phyloP scores from a whole-genome alignment of 2,888 invertebrate genomes.

The Poecilus cupreus region DNA sequence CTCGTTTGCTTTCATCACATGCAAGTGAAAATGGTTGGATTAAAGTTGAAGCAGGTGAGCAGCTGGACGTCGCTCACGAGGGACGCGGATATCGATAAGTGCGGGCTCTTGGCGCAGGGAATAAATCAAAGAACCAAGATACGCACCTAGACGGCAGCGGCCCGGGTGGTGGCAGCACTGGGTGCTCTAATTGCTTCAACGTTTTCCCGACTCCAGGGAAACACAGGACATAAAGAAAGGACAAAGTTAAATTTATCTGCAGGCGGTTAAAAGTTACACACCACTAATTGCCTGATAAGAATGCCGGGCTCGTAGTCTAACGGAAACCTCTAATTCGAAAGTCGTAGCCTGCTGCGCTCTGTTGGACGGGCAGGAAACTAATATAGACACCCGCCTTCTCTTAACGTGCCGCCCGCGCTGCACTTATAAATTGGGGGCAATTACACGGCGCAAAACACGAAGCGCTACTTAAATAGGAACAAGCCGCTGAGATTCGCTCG shows the following conservation, averaged over 20 bases:
- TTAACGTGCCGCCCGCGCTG: slow-evolving; percentile 35
- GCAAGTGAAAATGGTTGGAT: neutral
- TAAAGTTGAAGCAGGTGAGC: neutral
- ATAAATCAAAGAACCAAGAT: slow-evolving; percentile 44
- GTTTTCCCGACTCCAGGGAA: slow-evolving; percentile 48
- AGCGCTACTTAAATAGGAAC: slow-evolving; percentile 28
- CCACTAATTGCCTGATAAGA: slow-evolving; percentile 71
- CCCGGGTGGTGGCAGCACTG: neutral
- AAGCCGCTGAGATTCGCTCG: slow-evolving; percentile 37
- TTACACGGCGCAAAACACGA: slow-evolving; percentile 54
- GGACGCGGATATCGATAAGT: slow-evolving; percentile 9
- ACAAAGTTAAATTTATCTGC: slow-evolving; percentile 60
- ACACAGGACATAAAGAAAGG: slow-evolving; percentile 59
- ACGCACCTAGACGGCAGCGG: slow-evolving; percentile 3
- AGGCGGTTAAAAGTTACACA: slow-evolving; percentile 66
- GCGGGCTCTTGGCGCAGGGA: neutral
- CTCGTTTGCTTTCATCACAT: neutral
- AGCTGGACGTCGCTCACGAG: neutral
- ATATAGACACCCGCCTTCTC: slow-evolving; percentile 53
- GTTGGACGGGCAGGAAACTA: slow-evolving; percentile 55
- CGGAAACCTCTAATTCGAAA: slow-evolving; percentile 67
- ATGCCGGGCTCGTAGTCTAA: slow-evolving; percentile 68
- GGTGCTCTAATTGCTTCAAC: slow-evolving; percentile 49
- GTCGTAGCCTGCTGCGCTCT: slow-evolving; percentile 59
- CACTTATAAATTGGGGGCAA: slow-evolving; percentile 57